Evolutionary conservation across 2,113 vertebrate genomes (phyloP).

Genomic region (Eclectus roratus): DNA sequence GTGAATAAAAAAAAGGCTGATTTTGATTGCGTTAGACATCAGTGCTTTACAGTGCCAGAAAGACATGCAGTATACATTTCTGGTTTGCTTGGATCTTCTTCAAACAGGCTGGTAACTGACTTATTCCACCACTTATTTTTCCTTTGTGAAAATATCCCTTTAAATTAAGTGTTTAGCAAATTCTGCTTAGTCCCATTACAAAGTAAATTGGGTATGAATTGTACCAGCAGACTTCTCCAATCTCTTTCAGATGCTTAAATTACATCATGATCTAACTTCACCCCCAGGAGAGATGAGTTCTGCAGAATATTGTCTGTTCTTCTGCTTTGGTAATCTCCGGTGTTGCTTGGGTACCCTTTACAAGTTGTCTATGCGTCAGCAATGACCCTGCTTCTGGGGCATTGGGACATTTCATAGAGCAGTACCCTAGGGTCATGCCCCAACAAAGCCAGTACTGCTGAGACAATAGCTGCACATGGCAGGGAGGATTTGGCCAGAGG

Average conservation of each 20-base stretch:
- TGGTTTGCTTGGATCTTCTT: slow-evolving; percentile 38
- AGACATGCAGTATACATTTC: background rate
- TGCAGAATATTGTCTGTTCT: background rate
- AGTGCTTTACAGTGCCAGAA: background rate
- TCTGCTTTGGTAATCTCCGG: background rate
- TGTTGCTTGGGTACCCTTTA: background rate
- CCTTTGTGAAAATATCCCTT: slow-evolving; percentile 34
- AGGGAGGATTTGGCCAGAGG: background rate
- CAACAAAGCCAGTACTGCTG: background rate
- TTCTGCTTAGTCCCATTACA: slow-evolving; percentile 23
- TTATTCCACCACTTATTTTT: slow-evolving; percentile 29
- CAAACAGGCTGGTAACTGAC: slow-evolving; percentile 42
- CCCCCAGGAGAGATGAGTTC: background rate
- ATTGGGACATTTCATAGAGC: fast-evolving
- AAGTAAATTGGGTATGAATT: slow-evolving; percentile 16
- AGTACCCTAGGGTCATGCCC: too few species aligned
- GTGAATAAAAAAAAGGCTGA: slow-evolving; percentile 23
- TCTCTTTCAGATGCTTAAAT: slow-evolving; percentile 41
- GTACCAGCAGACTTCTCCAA: slow-evolving; percentile 26
- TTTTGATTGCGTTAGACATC: slow-evolving; percentile 47
- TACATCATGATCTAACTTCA: slow-evolving; percentile 33
- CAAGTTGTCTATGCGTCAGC: background rate
- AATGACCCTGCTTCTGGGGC: background rate
- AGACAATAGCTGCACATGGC: fast-evolving
- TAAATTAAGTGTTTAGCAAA: slow-evolving; percentile 47